A percentile compares a stretch with the other conserved stretches of the same genome.
phyloP scores from a whole-genome alignment of 2,797 vertebrate genomes.

The Somateria mollissima region DNA sequence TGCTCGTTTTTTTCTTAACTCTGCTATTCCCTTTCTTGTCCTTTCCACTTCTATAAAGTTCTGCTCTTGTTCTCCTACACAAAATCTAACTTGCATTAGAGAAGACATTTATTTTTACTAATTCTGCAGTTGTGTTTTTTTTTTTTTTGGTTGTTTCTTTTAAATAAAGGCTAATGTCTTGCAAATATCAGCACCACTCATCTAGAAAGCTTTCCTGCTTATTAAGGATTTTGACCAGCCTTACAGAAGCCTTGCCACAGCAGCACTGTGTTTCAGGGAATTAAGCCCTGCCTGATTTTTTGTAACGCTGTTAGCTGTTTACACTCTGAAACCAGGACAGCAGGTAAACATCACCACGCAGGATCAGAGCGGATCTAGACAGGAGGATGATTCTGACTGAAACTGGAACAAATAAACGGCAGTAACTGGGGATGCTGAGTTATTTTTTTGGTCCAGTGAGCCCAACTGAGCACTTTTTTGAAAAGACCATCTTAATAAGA shows the following conservation, averaged over 20 bases:
- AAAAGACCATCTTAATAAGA: not conserved
- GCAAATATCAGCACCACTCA: not conserved
- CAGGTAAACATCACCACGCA: not conserved
- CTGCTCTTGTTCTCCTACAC: not conserved
- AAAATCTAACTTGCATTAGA: not conserved
- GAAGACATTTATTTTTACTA: not conserved
- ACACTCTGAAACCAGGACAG: slow-evolving; percentile 12
- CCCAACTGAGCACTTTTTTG: accelerated
- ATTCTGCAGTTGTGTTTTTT: not conserved
- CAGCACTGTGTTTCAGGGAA: not conserved
- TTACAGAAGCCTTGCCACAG: not conserved
- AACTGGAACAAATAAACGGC: not conserved
- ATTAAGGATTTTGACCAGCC: not conserved
- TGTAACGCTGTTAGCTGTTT: not conserved
- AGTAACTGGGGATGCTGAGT: not conserved
- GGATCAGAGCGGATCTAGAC: not conserved
- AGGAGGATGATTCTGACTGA: not conserved
- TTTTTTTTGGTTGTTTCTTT: not conserved
- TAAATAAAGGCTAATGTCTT: not conserved
- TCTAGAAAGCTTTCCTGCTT: not conserved
- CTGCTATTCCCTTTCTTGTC: not conserved
- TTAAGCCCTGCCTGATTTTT: not conserved
- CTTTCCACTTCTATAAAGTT: not conserved
- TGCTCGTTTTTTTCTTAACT: not conserved
- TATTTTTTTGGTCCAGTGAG: not conserved